Conservation (phyloP, 2,888 invertebrate species). For the Ochlodes sylvanus region DNA sequence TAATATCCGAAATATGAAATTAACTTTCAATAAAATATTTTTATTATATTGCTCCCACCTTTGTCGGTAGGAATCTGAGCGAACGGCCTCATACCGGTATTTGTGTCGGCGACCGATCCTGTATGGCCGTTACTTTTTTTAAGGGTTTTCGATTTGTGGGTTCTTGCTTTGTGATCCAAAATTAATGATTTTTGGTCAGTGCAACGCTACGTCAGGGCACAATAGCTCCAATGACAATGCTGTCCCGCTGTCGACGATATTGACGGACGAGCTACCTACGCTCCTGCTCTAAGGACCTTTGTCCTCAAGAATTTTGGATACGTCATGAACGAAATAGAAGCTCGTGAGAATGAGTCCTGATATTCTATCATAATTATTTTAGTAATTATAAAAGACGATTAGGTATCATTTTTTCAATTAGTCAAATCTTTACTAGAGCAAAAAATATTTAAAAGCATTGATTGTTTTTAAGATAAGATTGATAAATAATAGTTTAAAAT, state of each 20-base stretch:
- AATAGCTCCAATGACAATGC: conserved; percentile 79
- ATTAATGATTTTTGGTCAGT: conserved; percentile 85
- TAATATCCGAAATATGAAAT: too few species aligned
- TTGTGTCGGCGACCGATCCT: conserved; percentile 76
- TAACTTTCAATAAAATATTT: not conserved
- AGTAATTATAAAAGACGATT: conserved; percentile 30
- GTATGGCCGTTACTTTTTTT: conserved; percentile 78
- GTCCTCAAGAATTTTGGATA: conserved; percentile 72
- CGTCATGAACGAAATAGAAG: conserved; percentile 73
- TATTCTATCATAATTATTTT: conserved; percentile 54
- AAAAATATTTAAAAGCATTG: not conserved
- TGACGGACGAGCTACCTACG: conserved; percentile 79
- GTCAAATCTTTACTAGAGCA: not conserved
- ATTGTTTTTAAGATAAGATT: too few species aligned
- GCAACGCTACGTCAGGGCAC: conserved; percentile 71
- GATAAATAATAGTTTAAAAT: too few species aligned
- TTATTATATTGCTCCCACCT: conserved; percentile 31
- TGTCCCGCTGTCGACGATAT: conserved; percentile 82
- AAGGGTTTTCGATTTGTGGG: conserved; percentile 80
- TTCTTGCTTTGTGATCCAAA: conserved; percentile 83
- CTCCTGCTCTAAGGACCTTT: conserved; percentile 68
- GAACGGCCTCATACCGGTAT: conserved; percentile 54
- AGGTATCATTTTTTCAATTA: conserved; percentile 39
- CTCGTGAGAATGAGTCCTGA: conserved; percentile 67
- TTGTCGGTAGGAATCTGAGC: conserved; percentile 43